Evolutionary conservation across 1,140 invertebrate genomes (phyloP).

Genomic region (Belonocnema kinseyi): DNA sequence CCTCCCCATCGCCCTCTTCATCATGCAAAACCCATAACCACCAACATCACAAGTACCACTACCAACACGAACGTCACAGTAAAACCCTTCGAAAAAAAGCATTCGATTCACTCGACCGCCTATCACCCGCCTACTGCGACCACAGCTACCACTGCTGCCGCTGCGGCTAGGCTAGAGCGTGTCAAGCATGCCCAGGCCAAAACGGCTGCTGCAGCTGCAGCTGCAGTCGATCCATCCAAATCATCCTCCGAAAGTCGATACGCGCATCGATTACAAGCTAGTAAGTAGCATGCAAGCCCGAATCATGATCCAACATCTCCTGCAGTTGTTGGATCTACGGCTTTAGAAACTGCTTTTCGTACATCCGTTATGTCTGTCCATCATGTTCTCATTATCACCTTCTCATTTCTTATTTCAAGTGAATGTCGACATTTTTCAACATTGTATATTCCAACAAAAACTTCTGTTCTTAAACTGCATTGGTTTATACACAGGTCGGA

Average conservation of each 20-base stretch:
- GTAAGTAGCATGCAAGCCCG: conserved; percentile 73
- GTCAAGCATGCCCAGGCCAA: conserved; percentile 66
- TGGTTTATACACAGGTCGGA: no score
- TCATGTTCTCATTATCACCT: neutral
- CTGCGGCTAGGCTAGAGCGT: conserved; percentile 68
- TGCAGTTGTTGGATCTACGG: conserved; percentile 37
- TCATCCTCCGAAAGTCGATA: conserved; percentile 72
- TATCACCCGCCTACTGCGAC: conserved; percentile 65
- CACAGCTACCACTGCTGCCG: conserved; percentile 62
- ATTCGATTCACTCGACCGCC: conserved; percentile 68
- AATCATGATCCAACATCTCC: conserved; percentile 33
- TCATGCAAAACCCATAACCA: conserved; percentile 69
- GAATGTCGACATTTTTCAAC: neutral
- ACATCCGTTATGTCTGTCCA: conserved; percentile 19
- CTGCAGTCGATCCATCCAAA: conserved; percentile 70
- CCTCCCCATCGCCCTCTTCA: conserved; percentile 75
- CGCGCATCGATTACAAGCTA: conserved; percentile 73
- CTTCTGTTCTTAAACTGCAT: no score
- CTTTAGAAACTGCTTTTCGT: conserved; percentile 37
- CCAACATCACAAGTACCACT: conserved; percentile 58
- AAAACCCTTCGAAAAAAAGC: conserved; percentile 55
- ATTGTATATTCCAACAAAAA: neutral
- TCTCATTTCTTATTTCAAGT: neutral
- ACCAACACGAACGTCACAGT: conserved; percentile 55
- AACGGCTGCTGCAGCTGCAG: conserved; percentile 62